These are phyloP conservation scores for Elanus axillaris DNA, from an alignment of 2,113 vertebrate genomes.

Conservation along the genomic window DNA sequence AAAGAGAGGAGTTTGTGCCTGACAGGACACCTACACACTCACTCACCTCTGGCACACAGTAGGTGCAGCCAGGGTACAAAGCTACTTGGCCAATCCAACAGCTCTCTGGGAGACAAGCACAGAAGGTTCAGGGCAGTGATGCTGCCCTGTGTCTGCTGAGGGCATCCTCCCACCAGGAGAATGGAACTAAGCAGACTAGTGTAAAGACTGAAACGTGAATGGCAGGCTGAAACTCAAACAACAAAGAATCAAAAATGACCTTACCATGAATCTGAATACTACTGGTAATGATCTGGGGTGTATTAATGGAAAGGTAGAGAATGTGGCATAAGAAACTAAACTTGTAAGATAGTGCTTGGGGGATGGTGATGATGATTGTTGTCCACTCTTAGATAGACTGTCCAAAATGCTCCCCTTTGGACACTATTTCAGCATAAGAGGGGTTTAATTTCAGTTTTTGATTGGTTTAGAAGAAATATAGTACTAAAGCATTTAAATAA, in stretches of 20 bases:
- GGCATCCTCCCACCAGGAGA: not conserved
- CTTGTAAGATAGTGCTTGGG: not conserved
- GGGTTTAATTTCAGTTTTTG: not conserved
- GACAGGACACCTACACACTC: not conserved
- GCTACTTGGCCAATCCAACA: too few relatives aligned
- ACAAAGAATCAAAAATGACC: not conserved
- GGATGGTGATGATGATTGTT: not conserved
- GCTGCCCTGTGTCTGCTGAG: rapidly evolving
- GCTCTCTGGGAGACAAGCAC: not conserved
- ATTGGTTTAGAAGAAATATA: slow-evolving; percentile 21
- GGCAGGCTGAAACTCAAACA: not conserved
- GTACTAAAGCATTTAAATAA: slow-evolving; percentile 1
- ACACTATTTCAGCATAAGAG: not conserved
- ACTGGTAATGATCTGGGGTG: not conserved
- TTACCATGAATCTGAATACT: not conserved
- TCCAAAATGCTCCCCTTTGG: not conserved
- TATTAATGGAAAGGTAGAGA: not conserved
- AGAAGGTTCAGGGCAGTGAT: not conserved
- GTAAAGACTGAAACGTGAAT: not conserved
- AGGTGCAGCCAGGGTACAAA: not conserved
- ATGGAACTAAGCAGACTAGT: not conserved
- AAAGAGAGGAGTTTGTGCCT: rapidly evolving
- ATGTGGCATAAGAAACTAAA: not conserved
- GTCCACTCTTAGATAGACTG: not conserved
- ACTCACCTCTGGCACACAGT: not conserved